Conservation (phyloP, 2,888 invertebrate genomes). For the Ectemnius cavifrons region DNA sequence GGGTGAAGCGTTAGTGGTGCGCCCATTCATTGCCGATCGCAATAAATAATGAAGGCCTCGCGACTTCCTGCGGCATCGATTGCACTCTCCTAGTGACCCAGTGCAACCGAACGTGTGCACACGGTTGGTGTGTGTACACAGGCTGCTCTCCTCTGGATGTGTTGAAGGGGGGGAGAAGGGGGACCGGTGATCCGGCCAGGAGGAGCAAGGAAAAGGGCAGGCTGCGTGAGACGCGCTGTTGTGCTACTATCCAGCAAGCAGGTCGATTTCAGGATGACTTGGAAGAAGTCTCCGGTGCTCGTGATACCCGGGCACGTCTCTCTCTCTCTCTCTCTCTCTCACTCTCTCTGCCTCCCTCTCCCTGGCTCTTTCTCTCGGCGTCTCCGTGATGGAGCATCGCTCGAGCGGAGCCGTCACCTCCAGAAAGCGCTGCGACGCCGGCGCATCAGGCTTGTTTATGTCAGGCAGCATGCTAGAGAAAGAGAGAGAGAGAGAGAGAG, state of each 20-base stretch:
- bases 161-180: no score
- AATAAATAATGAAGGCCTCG: conserved; percentile 7
- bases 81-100: not conserved
- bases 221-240: not conserved
- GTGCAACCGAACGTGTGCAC: not conserved
- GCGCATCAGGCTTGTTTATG: conserved; percentile 71
- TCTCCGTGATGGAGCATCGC: conserved; percentile 53
- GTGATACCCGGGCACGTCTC: conserved; percentile 27
- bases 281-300: conserved; percentile 11
- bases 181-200: no score
- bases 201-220: not conserved
- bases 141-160: conserved; percentile 1
- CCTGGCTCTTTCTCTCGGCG: conserved; percentile 25
- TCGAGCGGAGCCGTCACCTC: conserved; percentile 48
- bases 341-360: conserved; percentile 8
- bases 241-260: not conserved
- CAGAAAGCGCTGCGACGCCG: conserved; percentile 50
- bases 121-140: not conserved
- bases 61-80: conserved; percentile 4
- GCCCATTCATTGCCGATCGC: conserved; percentile 4
- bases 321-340: conserved; percentile 1
- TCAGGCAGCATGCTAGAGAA: conserved; percentile 33
- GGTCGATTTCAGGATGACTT: not conserved
- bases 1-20: conserved; percentile 4
- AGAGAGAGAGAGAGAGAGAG: conserved; percentile 3